Base-by-base conservation (phyloP, 92 coral and sea anemone species). In the Epizoanthus ramosus region DNA sequence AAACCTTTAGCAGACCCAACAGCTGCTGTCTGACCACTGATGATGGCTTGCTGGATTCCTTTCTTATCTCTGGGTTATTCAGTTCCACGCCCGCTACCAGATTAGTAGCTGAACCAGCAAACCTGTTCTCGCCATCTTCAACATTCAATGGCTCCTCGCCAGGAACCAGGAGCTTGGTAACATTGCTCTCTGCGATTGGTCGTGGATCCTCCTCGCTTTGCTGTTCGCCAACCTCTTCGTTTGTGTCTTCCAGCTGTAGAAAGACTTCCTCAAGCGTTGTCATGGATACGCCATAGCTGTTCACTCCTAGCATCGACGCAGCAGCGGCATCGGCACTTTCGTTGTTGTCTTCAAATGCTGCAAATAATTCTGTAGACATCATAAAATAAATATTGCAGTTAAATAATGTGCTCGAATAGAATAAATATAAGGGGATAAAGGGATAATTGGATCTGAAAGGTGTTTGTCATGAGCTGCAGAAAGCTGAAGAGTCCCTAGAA, bases 261-360 rank as follows among this genome's bases (percentile, higher is more conserved):
- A 94, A 94, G 53, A 94, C 98, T 79, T 94, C 98, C 74, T 94
- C 98, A 16, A 94, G 86, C 10, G 96, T 94, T 86, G 98, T 94
- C 98, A 94, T 94, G 90, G 98, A 92, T 19, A 94, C 98, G 33
- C 97, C 97, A 72, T 94, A 94, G 70, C 98, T 94, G 57, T 88
- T 85, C 53, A 94, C 97, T 0, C 97, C 98, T 6, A 94, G 86
- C 39, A 52, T 68, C 9, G 90, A 75, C 2, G 98, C 98, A 7
- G 94, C 75, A 75, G 89, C 86, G 6, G 68, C 92, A 15, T 89
- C 92, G 21, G 83, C 35, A 70, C 84, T 60, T 17, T 83, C 92
- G 81, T 84, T 90, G 87, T 87, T 84, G n/a, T 88, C 92, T 71
- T 94, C 98, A n/a, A 94, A 82, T 5, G 92, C 63, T 22, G 88